A percentile compares a stretch with the other conserved stretches of the same genome.
Evolutionary conservation across 2,113 vertebrate species (phyloP).

Genomic region (Lepidothrix coronata): DNA sequence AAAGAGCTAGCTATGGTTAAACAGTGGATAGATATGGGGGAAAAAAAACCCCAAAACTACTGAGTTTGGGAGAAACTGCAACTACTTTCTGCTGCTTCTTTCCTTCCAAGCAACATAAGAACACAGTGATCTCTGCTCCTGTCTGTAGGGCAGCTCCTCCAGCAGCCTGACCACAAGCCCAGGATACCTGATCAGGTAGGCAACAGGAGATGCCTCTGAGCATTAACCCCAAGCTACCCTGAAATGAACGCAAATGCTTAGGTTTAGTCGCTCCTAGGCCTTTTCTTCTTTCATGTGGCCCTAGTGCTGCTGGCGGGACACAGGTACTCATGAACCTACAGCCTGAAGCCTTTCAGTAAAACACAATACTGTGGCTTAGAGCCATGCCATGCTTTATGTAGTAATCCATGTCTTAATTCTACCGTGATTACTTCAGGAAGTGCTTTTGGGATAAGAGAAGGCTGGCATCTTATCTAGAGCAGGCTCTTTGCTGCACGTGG

Average conservation of each 20-base stretch:
- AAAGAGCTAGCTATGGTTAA: neutral
- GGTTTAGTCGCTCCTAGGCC: neutral
- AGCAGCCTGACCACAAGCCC: neutral
- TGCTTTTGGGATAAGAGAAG: neutral
- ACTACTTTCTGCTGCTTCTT: neutral
- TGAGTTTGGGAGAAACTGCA: neutral
- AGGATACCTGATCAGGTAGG: neutral
- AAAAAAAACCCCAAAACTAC: accelerated
- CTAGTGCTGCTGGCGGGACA: neutral
- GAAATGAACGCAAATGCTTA: neutral
- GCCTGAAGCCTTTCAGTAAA: neutral
- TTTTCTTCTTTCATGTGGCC: neutral
- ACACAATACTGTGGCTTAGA: neutral
- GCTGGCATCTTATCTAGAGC: neutral
- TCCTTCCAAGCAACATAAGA: neutral
- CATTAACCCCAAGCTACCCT: neutral
- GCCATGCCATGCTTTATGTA: neutral
- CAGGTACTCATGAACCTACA: neutral
- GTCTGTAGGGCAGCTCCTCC: neutral
- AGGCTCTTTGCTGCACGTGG: neutral
- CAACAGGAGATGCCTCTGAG: neutral
- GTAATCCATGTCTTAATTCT: neutral
- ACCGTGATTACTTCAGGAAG: neutral
- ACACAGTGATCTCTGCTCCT: neutral
- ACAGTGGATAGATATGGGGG: neutral